Conservation (phyloP, 2,113 vertebrate species). For the Rhizomys pruinosus region DNA sequence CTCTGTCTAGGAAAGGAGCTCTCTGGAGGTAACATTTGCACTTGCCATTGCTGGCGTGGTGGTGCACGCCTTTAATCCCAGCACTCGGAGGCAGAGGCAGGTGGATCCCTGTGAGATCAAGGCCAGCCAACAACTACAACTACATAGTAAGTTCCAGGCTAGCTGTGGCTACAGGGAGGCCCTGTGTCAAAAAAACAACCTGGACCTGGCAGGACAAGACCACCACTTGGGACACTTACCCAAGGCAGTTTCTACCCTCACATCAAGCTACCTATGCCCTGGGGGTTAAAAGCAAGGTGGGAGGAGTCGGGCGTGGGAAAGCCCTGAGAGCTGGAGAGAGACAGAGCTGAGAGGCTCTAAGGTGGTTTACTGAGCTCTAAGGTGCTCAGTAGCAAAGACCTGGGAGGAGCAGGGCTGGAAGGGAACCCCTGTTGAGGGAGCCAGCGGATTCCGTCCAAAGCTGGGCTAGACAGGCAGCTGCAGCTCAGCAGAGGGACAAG, state of each 20-base stretch:
- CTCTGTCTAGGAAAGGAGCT: neutral
- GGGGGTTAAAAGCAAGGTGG: neutral
- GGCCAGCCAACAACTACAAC: too few relatives aligned
- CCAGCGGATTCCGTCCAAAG: neutral
- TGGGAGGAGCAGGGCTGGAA: neutral
- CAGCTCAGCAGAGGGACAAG: neutral
- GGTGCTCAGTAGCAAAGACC: neutral
- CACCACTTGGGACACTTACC: neutral
- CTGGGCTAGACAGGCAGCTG: accelerated
- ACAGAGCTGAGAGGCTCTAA: neutral
- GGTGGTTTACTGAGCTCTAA: accelerated
- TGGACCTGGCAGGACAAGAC: neutral
- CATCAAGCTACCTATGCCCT: too few relatives aligned
- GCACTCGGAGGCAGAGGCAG: too few relatives aligned
- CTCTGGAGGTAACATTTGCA: neutral
- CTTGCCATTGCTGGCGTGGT: too few relatives aligned
- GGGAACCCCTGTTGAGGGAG: too few relatives aligned
- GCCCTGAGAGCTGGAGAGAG: neutral
- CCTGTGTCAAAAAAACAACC: too few relatives aligned
- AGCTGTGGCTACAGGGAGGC: too few relatives aligned
- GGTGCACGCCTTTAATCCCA: too few relatives aligned
- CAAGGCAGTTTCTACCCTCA: neutral
- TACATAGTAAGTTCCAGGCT: too few relatives aligned
- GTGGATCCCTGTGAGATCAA: too few relatives aligned
- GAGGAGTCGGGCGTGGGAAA: too few relatives aligned